Conservation (phyloP, 2,888 invertebrate genomes). For the Heliconius erato region DNA sequence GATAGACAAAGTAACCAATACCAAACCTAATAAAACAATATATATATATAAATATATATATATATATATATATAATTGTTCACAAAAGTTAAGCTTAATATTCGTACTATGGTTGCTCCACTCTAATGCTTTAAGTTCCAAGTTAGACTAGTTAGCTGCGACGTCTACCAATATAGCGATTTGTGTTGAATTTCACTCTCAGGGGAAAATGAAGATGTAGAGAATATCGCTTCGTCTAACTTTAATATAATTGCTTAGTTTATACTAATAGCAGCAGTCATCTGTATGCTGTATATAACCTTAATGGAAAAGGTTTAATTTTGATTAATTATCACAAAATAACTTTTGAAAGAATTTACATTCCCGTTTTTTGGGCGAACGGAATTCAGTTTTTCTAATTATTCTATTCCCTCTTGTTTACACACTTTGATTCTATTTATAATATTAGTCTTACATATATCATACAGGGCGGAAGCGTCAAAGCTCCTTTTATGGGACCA, state of each 20-base stretch:
- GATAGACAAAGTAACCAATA: no score
- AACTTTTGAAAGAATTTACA: no score
- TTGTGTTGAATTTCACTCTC: conserved; percentile 23
- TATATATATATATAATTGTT: neutral
- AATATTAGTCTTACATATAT: no score
- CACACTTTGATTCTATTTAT: no score
- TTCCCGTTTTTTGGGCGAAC: no score
- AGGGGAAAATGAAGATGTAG: conserved; percentile 21
- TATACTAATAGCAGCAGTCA: neutral
- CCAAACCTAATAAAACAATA: no score
- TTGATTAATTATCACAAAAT: neutral
- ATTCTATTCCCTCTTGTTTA: no score
- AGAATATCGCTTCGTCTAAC: conserved; percentile 14
- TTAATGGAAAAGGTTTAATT: neutral
- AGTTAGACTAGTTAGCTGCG: conserved; percentile 26
- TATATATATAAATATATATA: no score
- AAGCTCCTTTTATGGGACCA: no score
- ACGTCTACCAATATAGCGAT: conserved; percentile 31
- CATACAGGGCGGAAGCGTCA: no score
- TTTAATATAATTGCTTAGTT: conserved; percentile 16
- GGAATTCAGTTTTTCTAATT: no score
- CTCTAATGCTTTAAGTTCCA: conserved; percentile 26
- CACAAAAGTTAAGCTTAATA: conserved; percentile 11
- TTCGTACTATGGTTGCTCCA: conserved; percentile 1
- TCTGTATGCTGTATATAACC: neutral